Conservation (phyloP, 2,113 vertebrate genomes). For the Phalacrocorax pelagicus region DNA sequence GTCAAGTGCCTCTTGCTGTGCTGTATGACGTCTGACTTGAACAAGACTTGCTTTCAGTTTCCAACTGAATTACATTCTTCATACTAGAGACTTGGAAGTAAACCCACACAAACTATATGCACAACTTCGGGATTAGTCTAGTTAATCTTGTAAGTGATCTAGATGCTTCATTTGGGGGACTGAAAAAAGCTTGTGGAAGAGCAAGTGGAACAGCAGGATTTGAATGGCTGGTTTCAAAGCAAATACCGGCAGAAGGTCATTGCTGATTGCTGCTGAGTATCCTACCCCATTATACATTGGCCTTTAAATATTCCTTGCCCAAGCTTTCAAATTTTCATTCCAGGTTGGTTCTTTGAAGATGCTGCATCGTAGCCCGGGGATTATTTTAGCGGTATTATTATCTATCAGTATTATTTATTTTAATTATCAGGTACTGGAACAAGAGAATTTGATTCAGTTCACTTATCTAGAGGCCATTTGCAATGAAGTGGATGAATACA, state of each 20-base stretch:
- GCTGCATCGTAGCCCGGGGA: neutral
- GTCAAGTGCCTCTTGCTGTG: neutral
- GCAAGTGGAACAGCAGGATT: neutral
- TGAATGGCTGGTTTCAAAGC: neutral
- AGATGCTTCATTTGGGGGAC: neutral
- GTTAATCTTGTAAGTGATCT: neutral
- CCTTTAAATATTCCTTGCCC: neutral
- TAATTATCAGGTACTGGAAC: slow-evolving; percentile 22
- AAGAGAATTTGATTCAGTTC: slow-evolving; percentile 14
- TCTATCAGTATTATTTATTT: slow-evolving; percentile 23
- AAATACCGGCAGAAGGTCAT: neutral
- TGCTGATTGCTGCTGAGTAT: neutral
- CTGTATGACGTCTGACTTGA: neutral
- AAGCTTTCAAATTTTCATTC: slow-evolving; percentile 18
- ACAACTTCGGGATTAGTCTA: neutral
- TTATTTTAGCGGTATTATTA: slow-evolving; percentile 29
- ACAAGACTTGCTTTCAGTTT: neutral
- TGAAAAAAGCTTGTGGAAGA: neutral
- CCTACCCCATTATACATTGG: neutral
- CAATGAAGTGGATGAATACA: neutral
- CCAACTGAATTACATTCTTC: neutral
- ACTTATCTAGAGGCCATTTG: neutral
- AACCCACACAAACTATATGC: neutral
- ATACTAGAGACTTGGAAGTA: neutral
- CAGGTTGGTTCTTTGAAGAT: neutral